These are phyloP conservation scores for Oegoconia quadripuncta DNA, from an alignment of 2,888 invertebrate genomes.

Conservation along the genomic window DNA sequence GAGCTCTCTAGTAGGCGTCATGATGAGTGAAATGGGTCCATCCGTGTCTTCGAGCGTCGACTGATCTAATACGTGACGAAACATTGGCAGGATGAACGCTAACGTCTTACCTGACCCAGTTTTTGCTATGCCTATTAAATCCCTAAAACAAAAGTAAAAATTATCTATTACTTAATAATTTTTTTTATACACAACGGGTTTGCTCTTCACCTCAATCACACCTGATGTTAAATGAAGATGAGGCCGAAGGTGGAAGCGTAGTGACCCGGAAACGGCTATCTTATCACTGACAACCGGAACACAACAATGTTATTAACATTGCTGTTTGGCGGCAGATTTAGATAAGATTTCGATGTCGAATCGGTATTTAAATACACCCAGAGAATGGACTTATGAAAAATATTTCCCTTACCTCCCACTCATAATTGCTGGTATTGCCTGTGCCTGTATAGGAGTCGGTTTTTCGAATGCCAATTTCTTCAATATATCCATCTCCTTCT, in stretches of 20 bases:
- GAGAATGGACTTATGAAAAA: not conserved
- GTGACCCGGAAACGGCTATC: no score
- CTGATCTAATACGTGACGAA: constrained; percentile 96
- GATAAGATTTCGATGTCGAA: no score
- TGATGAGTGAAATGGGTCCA: constrained; percentile 97
- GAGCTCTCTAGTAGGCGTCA: constrained; percentile 98
- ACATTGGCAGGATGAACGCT: constrained; percentile 98
- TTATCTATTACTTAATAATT: not conserved
- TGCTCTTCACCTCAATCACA: no score
- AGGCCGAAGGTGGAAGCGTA: no score
- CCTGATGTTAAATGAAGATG: no score
- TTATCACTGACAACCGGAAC: no score
- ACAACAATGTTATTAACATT: no score
- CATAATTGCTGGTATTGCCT: constrained; percentile 98
- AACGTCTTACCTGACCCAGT: constrained; percentile 99
- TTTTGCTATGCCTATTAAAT: constrained; percentile 99
- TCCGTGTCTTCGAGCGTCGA: constrained; percentile 96
- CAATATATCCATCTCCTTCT: constrained; percentile 94
- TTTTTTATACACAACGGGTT: no score
- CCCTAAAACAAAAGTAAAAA: constrained; percentile 58
- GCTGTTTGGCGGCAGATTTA: no score
- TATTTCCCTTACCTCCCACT: constrained; percentile 82
- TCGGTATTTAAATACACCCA: not conserved
- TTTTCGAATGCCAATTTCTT: constrained; percentile 95
- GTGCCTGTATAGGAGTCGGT: constrained; percentile 99